Base-by-base conservation (phyloP, 2,888 invertebrate genomes). In the Liopterus haemorrhoidalis region DNA sequence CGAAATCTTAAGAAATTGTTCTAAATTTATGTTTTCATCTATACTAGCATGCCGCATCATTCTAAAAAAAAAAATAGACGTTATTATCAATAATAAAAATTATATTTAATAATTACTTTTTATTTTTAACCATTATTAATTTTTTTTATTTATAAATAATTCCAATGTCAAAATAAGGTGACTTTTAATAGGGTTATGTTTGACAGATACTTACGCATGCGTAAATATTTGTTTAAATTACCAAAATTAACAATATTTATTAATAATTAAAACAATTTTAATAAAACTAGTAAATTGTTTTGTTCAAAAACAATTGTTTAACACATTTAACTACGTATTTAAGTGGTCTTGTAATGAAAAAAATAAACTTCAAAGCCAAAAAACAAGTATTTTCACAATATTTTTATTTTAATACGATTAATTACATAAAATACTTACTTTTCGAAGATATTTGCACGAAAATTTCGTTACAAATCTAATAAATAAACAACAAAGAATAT, bases 1-100 rank as follows among this genome's bases (percentile, higher is more conserved):
- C 6, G 82, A 82, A 39, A 84, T 79, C 70, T 87, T 87, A 24
- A 87, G 66, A 65, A 82, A 86, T 65, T 85, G 83, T 60, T 88
- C 87, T 35, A 84, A 72, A 67, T 83, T 82, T 46, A 83, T 75
- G 32, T 54, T 57, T 54, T 88, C 88, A 58, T 88, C 86, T 54
- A 83, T 71, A 59, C 82, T 82, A 36, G 77, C 77, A 63, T 82
- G 81, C 11, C 78, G 70, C 27, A 43, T 37, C 24, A 38, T 37
- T 19, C 48, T 48, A 21, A 18, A 44, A 40, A 15, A 32, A 6
- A 15, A 15, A 32, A 16, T 6, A 32, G 18, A 11, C 32, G 4
- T 16, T 12, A 11, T 5, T 11, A 24, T 6, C 8, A 12, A n/a
- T 24, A 37, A 24, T 11, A 12, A 37, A 6, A 24, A 22, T 12